These are phyloP conservation scores for Pristis pectinata DNA, from an alignment of 2,797 vertebrate species.

Conservation along the genomic window DNA sequence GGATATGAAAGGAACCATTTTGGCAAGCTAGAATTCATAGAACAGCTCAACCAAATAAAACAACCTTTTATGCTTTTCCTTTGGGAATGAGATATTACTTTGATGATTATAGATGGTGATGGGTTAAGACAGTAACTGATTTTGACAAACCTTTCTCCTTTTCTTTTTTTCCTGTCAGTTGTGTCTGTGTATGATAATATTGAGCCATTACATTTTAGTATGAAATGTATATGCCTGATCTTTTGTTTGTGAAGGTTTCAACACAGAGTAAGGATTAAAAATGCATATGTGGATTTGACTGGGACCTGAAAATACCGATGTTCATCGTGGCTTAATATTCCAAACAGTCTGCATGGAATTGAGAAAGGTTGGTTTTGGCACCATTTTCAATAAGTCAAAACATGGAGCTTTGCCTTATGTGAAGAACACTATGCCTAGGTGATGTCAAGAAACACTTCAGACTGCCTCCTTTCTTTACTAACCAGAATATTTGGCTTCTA, in stretches of 20 bases:
- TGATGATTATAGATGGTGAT: neutral
- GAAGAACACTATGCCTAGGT: neutral
- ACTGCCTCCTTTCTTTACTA: neutral
- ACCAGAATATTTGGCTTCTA: neutral
- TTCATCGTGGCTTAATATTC: neutral
- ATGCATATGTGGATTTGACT: neutral
- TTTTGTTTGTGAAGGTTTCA: neutral
- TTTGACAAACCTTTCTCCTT: conserved; percentile 17
- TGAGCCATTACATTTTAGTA: neutral
- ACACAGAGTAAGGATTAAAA: neutral
- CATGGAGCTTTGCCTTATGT: no score
- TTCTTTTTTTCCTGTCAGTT: neutral
- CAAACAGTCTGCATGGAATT: neutral
- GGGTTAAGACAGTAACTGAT: neutral
- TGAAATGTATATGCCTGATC: neutral
- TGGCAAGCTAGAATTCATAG: neutral
- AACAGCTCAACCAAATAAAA: conserved; percentile 6
- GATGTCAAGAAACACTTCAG: neutral
- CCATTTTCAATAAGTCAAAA: neutral
- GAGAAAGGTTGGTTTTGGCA: neutral
- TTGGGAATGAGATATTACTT: neutral
- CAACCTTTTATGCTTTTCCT: neutral
- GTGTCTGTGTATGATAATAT: neutral
- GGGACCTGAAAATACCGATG: neutral
- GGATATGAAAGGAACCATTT: neutral